Evolutionary conservation across 2,888 invertebrate species (phyloP), one percentile per base, ranked within the genome.

Genomic region (Portevinia maculata): DNA sequence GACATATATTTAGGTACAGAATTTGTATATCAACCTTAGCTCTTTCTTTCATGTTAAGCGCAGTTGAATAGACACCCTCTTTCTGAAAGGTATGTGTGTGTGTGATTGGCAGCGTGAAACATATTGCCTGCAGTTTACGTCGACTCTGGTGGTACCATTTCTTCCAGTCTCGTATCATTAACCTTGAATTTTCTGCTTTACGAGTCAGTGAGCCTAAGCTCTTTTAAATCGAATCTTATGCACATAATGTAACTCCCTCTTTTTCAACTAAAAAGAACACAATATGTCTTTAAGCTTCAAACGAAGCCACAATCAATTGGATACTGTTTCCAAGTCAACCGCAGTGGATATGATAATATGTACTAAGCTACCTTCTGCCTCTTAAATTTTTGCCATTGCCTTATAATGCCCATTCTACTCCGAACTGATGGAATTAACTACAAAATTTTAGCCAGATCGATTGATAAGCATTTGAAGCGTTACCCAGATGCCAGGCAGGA

Each of bases 381-480:
- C 15, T 7, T 30, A 41, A 7, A 11, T 9, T 28, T 17, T n/a
- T 21, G 30, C 30, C 5, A 19, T 7, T 19, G 9, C 44, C 9
- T 34, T 46, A 69, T 55, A 46, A 48, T 69, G 34, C 37, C n/a
- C 11, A 9, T 28, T 46, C 7, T n/a, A 34, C 50, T 15, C 2
- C 37, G 17, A 24, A 64, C 13, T 34, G 24, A 2, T 24, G 24
- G 24, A 70, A 39, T 21, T 11, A 44, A 3, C 52, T 50, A 65
- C 4, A n/a, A 39, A 13, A 59, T 41, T 50, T 32, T 32, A 17
- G 24, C 15, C 17, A 30, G 8, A 21, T n/a, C 53, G 17, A 55
- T 73, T 55, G 48, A 64, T 46, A 34, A 41, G 50, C 41, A 52
- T 74, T 41, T 75, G 52, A 67, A 60, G 52, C 34, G 59, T 75